Conservation (phyloP, 2,797 vertebrate species). For the Myotis planiceps region DNA sequence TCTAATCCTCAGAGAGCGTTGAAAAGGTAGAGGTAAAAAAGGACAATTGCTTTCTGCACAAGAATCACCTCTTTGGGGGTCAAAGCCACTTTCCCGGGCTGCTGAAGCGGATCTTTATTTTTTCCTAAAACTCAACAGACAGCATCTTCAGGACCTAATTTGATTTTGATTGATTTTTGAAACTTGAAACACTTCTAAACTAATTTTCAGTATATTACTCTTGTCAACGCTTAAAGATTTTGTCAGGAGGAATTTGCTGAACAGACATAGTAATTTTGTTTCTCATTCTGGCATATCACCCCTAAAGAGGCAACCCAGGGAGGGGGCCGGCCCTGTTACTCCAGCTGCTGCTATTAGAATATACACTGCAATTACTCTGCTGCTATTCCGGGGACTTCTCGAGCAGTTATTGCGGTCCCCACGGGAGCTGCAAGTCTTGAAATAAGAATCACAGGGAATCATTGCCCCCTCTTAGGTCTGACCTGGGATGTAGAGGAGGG, state of each 20-base stretch:
- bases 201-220: conserved; percentile 91
- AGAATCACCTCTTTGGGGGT: conserved; percentile 63
- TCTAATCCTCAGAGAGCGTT: background rate
- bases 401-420: conserved; percentile 43
- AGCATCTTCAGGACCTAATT: conserved; percentile 89
- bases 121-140: conserved; percentile 87
- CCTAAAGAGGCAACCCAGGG: conserved; percentile 82
- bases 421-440: background rate
- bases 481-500: background rate
- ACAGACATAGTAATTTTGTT: conserved; percentile 89
- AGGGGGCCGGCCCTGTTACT: conserved; percentile 70
- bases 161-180: conserved; percentile 91
- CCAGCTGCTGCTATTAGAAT: conserved; percentile 85
- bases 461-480: background rate
- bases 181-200: conserved; percentile 91
- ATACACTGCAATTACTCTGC: conserved; percentile 79
- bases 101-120: conserved; percentile 85
- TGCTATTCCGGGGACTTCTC: conserved; percentile 76
- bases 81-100: conserved; percentile 64
- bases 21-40: background rate
- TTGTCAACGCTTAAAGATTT: conserved; percentile 90
- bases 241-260: conserved; percentile 90
- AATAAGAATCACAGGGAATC: conserved; percentile 15
- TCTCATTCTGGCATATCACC: conserved; percentile 87
- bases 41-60: background rate